Percentiles rank a stretch among this genome's conserved stretches.
phyloP scores from a whole-genome alignment of 2,113 vertebrate species.

The Anoura caudifer region DNA sequence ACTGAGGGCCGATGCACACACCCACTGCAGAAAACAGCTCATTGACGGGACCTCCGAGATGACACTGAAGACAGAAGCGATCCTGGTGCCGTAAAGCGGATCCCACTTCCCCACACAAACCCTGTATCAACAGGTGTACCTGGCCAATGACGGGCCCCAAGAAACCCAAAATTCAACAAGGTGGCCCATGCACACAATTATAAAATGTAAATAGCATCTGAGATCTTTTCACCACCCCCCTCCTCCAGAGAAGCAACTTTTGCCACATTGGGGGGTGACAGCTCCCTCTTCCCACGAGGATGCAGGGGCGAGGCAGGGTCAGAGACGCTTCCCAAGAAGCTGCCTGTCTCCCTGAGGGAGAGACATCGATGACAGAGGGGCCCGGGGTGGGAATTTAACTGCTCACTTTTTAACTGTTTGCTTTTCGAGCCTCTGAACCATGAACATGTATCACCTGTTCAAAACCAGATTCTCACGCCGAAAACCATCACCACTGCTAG shows the following conservation, averaged over 20 bases:
- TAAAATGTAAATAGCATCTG: not conserved
- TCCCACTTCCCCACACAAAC: not conserved
- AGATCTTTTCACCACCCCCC: not conserved
- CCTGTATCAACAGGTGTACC: too few relatives aligned
- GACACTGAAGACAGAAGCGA: not conserved
- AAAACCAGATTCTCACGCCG: not conserved
- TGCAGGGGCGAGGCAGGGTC: accelerated
- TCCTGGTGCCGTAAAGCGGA: not conserved
- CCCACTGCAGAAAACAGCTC: not conserved
- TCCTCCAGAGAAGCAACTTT: not conserved
- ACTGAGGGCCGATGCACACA: not conserved
- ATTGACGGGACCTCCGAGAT: not conserved
- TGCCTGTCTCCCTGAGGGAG: not conserved
- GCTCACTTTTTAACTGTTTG: too few relatives aligned
- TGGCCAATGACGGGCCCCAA: too few relatives aligned
- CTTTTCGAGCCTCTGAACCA: not conserved
- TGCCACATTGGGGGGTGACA: not conserved
- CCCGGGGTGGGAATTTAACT: not conserved
- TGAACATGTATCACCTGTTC: not conserved
- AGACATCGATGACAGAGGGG: accelerated
- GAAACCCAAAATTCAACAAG: too few relatives aligned
- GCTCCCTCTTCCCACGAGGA: not conserved
- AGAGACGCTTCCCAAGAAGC: not conserved
- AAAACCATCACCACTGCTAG: not conserved
- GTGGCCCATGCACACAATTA: accelerated